Conservation (phyloP, 1,140 invertebrate genomes). For the Megathymus violae region DNA sequence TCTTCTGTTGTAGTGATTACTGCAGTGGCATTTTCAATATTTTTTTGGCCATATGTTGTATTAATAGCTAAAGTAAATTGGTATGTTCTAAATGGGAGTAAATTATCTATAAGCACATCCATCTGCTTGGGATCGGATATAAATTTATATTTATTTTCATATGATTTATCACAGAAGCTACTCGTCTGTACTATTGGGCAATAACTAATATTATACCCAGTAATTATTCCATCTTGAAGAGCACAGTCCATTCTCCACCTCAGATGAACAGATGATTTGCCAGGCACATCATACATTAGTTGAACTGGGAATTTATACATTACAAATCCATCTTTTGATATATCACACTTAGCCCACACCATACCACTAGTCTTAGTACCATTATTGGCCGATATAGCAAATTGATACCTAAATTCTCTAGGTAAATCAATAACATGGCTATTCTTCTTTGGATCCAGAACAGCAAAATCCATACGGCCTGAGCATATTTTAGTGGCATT, state of each 20-base stretch:
- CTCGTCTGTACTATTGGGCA: conserved; percentile 86
- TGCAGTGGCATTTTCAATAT: conserved; percentile 87
- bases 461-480: conserved; percentile 67
- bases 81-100: conserved; percentile 92
- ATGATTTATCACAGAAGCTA: conserved; percentile 60
- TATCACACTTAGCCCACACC: conserved; percentile 90
- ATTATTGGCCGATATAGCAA: conserved; percentile 90
- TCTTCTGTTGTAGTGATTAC: conserved; percentile 90
- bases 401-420: conserved; percentile 74
- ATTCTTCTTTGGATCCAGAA: conserved; percentile 59
- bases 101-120: conserved; percentile 80
- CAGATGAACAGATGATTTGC: conserved; percentile 85
- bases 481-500: conserved; percentile 68
- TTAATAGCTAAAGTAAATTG: conserved; percentile 89
- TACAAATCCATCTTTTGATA: conserved; percentile 87
- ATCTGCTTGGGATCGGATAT: conserved; percentile 60
- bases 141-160: conserved; percentile 68
- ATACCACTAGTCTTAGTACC: conserved; percentile 88
- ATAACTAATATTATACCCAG: conserved; percentile 88
- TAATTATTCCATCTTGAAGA: conserved; percentile 86
- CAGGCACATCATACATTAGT: conserved; percentile 83
- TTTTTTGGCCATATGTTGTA: conserved; percentile 88
- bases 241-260: conserved; percentile 89
- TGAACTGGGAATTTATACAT: conserved; percentile 88
- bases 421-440: conserved; percentile 69